phyloP scores from a whole-genome alignment of 2,113 vertebrate genomes.

The Martes martes region DNA sequence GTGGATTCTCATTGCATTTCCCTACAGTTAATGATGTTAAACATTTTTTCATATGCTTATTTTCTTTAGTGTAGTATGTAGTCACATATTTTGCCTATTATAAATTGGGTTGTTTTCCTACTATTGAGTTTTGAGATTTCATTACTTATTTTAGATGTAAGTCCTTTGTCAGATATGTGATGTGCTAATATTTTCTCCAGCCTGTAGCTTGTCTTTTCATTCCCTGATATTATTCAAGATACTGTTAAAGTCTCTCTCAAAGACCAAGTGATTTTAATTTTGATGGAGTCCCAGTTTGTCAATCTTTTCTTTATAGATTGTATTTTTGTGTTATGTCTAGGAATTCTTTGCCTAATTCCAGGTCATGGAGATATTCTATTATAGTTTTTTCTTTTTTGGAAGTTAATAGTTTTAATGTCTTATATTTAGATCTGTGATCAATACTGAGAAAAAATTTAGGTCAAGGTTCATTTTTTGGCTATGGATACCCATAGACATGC shows the following conservation, averaged over 20 bases:
- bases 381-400: background rate
- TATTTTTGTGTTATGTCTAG: background rate
- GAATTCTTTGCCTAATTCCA: background rate
- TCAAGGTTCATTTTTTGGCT: background rate
- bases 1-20: background rate
- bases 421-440: background rate
- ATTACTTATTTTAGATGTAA: background rate
- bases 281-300: background rate
- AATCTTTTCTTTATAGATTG: background rate
- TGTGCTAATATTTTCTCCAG: slow-evolving; percentile 25
- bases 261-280: background rate
- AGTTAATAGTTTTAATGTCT: background rate
- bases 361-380: background rate
- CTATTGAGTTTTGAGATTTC: background rate
- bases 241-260: background rate
- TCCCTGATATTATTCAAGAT: background rate
- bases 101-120: background rate
- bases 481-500: background rate
- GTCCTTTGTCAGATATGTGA: background rate
- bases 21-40: background rate
- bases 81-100: background rate
- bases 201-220: background rate
- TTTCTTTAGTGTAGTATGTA: background rate
- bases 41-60: background rate
- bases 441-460: slow-evolving; percentile 5